Conservation (phyloP, 1,140 invertebrate species). For the Pseudomyrmex cubaensis region DNA sequence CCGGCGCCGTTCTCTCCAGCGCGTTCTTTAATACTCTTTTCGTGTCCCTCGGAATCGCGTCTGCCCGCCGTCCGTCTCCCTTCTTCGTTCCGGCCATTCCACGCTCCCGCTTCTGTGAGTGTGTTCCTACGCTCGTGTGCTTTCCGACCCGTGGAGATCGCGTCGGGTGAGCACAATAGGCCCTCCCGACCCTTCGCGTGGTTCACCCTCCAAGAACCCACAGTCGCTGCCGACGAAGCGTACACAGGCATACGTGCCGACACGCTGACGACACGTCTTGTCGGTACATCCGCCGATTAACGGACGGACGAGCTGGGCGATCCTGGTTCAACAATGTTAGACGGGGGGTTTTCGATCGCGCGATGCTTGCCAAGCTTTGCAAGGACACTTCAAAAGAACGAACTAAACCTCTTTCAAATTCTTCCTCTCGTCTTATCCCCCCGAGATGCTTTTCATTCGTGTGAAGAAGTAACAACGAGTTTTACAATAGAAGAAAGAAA, state of each 20-base stretch:
- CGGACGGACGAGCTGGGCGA: conserved; percentile 29
- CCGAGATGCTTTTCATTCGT: background rate
- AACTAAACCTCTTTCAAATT: background rate
- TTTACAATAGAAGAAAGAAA: no score
- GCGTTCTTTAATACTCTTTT: conserved; percentile 56
- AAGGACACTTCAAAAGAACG: background rate
- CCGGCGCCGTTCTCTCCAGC: conserved; percentile 29
- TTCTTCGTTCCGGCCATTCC: conserved; percentile 43
- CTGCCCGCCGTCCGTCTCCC: background rate
- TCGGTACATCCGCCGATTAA: conserved; percentile 59
- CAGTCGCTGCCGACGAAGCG: conserved; percentile 24
- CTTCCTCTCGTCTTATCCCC: background rate
- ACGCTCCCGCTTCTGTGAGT: conserved; percentile 46
- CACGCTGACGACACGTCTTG: conserved; percentile 50
- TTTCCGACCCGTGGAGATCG: conserved; percentile 59
- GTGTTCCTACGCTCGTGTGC: conserved; percentile 49
- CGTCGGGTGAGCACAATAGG: conserved; percentile 64
- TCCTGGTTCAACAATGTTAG: conserved; percentile 49
- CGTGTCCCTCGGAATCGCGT: conserved; percentile 48
- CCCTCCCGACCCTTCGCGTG: conserved; percentile 36
- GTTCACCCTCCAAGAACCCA: conserved; percentile 43
- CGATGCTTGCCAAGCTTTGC: conserved; percentile 15
- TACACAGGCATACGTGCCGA: conserved; percentile 44
- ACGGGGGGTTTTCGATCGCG: background rate
- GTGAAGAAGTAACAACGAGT: no score